Percentiles rank a stretch among this genome's conserved stretches.
Conservation (phyloP, 2,888 invertebrate species). For the Diachrysia chrysitis region DNA sequence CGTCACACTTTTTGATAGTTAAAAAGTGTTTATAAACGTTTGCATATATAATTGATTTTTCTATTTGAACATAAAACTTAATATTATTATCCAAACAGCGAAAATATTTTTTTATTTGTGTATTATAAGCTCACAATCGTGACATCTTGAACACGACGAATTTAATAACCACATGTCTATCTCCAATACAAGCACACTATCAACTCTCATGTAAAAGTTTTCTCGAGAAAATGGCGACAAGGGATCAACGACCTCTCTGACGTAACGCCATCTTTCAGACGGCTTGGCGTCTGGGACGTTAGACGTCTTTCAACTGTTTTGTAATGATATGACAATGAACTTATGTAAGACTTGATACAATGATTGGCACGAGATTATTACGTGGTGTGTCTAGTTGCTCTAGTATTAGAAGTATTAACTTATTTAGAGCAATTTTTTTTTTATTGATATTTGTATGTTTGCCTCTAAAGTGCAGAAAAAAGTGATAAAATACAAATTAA, state of each 20-base stretch:
- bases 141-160: background rate
- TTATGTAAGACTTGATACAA: conserved; percentile 31
- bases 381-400: background rate
- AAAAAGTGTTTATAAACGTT: too few species aligned
- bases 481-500: too few species aligned
- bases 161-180: conserved; percentile 27
- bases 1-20: too few species aligned
- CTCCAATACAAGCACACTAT: conserved; percentile 8
- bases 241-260: conserved; percentile 52
- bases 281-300: conserved; percentile 52
- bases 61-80: too few species aligned
- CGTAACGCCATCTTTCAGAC: conserved; percentile 47
- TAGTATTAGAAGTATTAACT: too few species aligned
- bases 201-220: conserved; percentile 31
- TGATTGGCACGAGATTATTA: conserved; percentile 29
- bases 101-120: too few species aligned
- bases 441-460: too few species aligned
- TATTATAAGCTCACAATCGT: background rate
- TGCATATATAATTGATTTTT: too few species aligned
- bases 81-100: too few species aligned
- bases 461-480: too few species aligned
- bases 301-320: conserved; percentile 41
- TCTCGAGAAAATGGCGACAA: conserved; percentile 41
- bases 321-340: conserved; percentile 28
- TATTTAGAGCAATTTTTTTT: too few species aligned